A percentile compares a stretch with the other conserved stretches of the same genome.
These are phyloP conservation scores for Sylvietta virens DNA, from an alignment of 2,113 vertebrate species.

Conservation along the genomic window DNA sequence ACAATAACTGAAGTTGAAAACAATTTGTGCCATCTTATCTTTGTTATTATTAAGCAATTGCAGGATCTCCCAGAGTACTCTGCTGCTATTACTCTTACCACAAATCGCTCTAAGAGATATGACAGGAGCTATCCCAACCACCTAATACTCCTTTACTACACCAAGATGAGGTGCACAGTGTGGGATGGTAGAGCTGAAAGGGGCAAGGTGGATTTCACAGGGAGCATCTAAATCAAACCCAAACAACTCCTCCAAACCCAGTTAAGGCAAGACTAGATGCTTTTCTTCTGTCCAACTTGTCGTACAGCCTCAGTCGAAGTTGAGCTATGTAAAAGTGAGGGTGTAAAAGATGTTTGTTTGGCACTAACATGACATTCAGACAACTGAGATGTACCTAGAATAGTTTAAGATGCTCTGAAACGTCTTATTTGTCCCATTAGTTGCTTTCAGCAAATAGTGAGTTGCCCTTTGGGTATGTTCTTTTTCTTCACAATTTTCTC, in stretches of 20 bases:
- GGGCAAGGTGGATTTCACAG: background rate
- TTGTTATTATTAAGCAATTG: background rate
- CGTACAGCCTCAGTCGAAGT: background rate
- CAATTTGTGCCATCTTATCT: background rate
- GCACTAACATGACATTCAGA: background rate
- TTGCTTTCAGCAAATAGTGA: background rate
- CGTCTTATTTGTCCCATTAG: background rate
- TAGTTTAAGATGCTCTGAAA: background rate
- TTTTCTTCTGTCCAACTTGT: background rate
- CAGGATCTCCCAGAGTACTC: background rate
- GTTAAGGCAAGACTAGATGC: background rate
- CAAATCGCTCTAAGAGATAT: background rate
- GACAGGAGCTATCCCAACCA: background rate
- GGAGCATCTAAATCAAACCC: background rate
- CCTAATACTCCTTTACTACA: fast-evolving
- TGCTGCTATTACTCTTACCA: background rate
- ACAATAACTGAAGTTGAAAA: background rate
- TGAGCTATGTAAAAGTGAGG: background rate
- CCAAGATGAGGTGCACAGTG: fast-evolving
- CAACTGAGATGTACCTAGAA: background rate
- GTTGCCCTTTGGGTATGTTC: background rate
- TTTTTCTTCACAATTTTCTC: background rate
- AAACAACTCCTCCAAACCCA: background rate
- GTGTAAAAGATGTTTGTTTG: background rate
- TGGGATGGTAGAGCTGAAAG: background rate